These are phyloP conservation scores for Amphipyra berbera DNA, from an alignment of 2,888 invertebrate genomes.

Conservation along the genomic window DNA sequence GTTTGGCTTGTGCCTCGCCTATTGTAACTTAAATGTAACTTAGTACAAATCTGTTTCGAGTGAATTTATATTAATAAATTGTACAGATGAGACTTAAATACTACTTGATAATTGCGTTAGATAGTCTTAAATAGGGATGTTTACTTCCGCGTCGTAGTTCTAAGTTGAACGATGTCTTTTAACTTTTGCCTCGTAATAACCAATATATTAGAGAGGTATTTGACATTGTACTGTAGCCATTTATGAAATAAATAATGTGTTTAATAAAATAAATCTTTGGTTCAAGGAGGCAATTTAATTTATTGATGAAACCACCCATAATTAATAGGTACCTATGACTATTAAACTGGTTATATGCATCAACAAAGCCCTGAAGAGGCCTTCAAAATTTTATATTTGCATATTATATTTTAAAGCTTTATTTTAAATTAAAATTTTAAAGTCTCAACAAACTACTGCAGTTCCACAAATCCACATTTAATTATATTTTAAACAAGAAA, in stretches of 20 bases:
- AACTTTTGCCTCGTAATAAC: conserved; percentile 20
- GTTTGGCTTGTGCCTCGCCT: conserved; percentile 70
- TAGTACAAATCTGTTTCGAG: conserved; percentile 4
- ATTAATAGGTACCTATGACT: conserved; percentile 15
- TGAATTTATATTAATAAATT: conserved; percentile 1
- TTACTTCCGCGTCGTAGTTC: conserved; percentile 63
- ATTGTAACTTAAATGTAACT: conserved; percentile 42
- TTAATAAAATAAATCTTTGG: not conserved
- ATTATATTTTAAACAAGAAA: too few species aligned
- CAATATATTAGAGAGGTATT: conserved; percentile 48
- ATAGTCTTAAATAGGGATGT: conserved; percentile 27
- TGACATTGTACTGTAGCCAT: conserved; percentile 35
- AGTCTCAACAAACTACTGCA: too few species aligned
- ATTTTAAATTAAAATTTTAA: too few species aligned
- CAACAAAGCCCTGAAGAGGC: conserved; percentile 10
- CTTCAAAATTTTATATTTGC: conserved; percentile 11
- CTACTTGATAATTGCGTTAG: not conserved
- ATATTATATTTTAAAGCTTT: too few species aligned
- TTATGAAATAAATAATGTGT: conserved; percentile 8
- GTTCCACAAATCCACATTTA: too few species aligned
- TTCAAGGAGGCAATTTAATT: conserved; percentile 22
- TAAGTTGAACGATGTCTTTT: conserved; percentile 57
- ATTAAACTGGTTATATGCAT: conserved; percentile 36
- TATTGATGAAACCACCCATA: conserved; percentile 22
- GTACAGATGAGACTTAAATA: not conserved